A percentile compares a stretch with the other conserved stretches of the same genome.
phyloP scores from a whole-genome alignment of 2,797 vertebrate genomes.

The Mus spretus region DNA sequence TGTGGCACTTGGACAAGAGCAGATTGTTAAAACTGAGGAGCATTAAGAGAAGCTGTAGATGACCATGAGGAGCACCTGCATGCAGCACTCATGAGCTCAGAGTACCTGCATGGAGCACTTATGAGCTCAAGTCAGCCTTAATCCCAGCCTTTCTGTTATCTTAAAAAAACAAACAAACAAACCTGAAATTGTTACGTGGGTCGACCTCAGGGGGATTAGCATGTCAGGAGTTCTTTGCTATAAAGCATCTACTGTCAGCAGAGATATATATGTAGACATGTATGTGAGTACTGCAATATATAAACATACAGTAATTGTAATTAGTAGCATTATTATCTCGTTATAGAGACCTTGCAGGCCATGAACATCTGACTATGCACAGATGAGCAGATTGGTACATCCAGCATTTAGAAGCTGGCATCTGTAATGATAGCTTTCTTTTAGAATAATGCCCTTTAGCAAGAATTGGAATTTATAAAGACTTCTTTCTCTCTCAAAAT shows the following conservation, averaged over 20 bases:
- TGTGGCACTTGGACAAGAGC: constrained; percentile 11
- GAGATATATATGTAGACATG: neutral
- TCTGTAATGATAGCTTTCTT: constrained; percentile 22
- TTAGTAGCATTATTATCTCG: constrained; percentile 46
- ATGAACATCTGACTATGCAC: neutral
- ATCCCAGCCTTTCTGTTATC: constrained; percentile 7
- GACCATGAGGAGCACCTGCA: neutral
- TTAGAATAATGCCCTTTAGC: neutral
- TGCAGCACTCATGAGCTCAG: neutral
- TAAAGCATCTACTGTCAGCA: neutral
- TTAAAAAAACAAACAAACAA: constrained; percentile 19
- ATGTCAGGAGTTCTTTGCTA: neutral
- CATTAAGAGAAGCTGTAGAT: neutral
- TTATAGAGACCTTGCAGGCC: neutral
- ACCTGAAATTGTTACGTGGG: constrained; percentile 30
- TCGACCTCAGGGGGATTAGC: constrained; percentile 7
- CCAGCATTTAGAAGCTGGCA: constrained; percentile 22
- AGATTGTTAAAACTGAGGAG: constrained; percentile 62
- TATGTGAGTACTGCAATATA: neutral
- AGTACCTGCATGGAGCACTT: neutral
- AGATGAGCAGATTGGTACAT: neutral
- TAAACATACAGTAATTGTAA: constrained; percentile 49
- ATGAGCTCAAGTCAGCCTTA: neutral
- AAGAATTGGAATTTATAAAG: neutral
- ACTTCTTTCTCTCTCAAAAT: constrained; percentile 41